phyloP scores from a whole-genome alignment of 2,888 invertebrate genomes.

The Oscheius onirici region DNA sequence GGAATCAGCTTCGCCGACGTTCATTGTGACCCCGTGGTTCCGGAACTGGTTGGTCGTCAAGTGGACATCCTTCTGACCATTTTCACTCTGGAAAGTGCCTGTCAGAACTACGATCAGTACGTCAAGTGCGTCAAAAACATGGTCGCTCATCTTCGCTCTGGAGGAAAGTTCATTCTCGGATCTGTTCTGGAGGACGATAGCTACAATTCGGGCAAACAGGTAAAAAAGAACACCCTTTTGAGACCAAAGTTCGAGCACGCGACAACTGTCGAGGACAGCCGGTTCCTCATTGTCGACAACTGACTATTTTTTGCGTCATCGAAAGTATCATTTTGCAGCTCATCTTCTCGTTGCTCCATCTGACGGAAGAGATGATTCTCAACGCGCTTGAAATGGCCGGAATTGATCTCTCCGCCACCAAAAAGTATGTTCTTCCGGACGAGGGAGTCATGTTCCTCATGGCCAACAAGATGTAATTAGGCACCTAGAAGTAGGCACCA shows the following conservation, averaged over 20 bases:
- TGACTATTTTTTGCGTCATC: neutral
- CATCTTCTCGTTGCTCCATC: slow-evolving; percentile 61
- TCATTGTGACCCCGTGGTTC: slow-evolving; percentile 49
- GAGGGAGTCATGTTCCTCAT: slow-evolving; percentile 67
- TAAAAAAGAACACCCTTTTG: slow-evolving; percentile 7
- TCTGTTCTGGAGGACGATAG: slow-evolving; percentile 64
- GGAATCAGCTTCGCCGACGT: slow-evolving; percentile 64
- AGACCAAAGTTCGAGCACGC: neutral
- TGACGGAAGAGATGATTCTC: slow-evolving; percentile 55
- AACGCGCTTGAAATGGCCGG: slow-evolving; percentile 51
- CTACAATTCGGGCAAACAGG: slow-evolving; percentile 62
- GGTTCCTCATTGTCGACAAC: neutral
- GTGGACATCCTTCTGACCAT: slow-evolving; percentile 63
- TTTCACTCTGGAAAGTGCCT: slow-evolving; percentile 68
- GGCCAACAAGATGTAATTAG: slow-evolving; percentile 47
- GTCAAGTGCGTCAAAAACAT: slow-evolving; percentile 55
- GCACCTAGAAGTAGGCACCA: neutral
- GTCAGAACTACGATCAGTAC: slow-evolving; percentile 61
- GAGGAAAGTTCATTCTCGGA: slow-evolving; percentile 63
- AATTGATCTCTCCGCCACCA: slow-evolving; percentile 46
- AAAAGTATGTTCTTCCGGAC: slow-evolving; percentile 57
- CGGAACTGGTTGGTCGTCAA: slow-evolving; percentile 38
- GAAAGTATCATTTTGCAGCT: slow-evolving; percentile 37
- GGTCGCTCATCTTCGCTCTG: slow-evolving; percentile 56
- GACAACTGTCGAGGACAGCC: neutral